Conservation (phyloP, 2,797 vertebrate species). For the Valencia hispanica region DNA sequence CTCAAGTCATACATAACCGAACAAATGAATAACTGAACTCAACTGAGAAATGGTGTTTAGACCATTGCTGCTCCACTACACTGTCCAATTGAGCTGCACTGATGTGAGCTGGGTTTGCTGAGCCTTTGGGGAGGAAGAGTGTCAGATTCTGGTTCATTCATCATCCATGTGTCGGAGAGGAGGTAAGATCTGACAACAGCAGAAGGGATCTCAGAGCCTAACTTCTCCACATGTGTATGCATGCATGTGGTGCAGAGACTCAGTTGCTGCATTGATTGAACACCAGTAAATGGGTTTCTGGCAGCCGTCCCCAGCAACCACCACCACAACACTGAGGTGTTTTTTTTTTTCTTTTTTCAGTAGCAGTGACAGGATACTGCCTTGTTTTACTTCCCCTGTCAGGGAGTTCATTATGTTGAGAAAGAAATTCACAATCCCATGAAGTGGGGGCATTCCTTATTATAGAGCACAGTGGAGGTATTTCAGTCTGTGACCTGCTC, state of each 20-base stretch:
- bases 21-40: constrained; percentile 30
- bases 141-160: constrained; percentile 27
- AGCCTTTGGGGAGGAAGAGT: constrained; percentile 18
- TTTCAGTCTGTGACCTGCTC: constrained; percentile 23
- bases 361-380: constrained; percentile 33
- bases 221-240: constrained; percentile 9
- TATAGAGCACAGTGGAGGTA: constrained; percentile 22
- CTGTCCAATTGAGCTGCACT: constrained; percentile 27
- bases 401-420: constrained; percentile 55
- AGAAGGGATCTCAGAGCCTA: constrained; percentile 16
- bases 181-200: constrained; percentile 11
- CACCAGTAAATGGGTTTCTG: constrained; percentile 41
- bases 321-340: constrained; percentile 31
- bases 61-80: constrained; percentile 28
- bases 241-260: constrained; percentile 21
- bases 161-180: constrained; percentile 35
- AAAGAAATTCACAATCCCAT: constrained; percentile 48
- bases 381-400: constrained; percentile 54
- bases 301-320: constrained; percentile 14
- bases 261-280: constrained; percentile 53
- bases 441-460: constrained; percentile 42
- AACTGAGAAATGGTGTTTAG: constrained; percentile 28
- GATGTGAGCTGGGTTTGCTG: constrained; percentile 29
- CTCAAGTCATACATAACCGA: constrained; percentile 22
- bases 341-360: constrained; percentile 14